These are phyloP conservation scores for Thysanoteuthis rhombus DNA, from an alignment of 2,888 invertebrate species.

Conservation along the genomic window DNA sequence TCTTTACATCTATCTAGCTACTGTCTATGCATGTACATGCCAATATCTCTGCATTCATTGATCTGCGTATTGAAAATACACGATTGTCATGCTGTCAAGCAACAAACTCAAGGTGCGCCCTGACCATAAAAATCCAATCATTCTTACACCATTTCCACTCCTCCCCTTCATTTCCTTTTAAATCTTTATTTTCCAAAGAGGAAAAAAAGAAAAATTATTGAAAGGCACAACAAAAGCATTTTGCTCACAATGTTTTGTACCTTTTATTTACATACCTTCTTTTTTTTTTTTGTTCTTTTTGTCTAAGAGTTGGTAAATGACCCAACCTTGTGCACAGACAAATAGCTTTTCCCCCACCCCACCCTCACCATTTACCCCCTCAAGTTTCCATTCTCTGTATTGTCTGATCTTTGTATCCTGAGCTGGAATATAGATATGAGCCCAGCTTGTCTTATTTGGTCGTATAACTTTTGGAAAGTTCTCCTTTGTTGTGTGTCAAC, in stretches of 20 bases:
- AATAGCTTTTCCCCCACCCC: neutral
- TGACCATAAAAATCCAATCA: neutral
- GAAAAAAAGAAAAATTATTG: no score
- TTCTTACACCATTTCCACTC: neutral
- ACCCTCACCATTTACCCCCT: neutral
- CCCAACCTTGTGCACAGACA: neutral
- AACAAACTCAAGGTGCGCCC: neutral
- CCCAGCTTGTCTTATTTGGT: neutral
- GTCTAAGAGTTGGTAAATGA: neutral
- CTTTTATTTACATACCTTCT: no score
- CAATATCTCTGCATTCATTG: no score
- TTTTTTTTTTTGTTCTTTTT: no score
- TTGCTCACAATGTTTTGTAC: no score
- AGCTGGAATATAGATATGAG: neutral
- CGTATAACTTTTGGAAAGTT: neutral
- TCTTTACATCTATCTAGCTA: no score
- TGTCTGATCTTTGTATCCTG: neutral
- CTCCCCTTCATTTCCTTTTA: neutral
- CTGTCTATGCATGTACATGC: no score
- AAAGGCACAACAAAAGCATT: no score
- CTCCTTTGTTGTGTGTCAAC: neutral
- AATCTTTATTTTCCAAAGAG: no score
- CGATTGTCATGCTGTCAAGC: neutral
- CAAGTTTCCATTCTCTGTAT: neutral
- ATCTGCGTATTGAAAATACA: no score